Evolutionary conservation across 2,888 invertebrate genomes (phyloP).

Genomic region (Nysson spinosus): DNA sequence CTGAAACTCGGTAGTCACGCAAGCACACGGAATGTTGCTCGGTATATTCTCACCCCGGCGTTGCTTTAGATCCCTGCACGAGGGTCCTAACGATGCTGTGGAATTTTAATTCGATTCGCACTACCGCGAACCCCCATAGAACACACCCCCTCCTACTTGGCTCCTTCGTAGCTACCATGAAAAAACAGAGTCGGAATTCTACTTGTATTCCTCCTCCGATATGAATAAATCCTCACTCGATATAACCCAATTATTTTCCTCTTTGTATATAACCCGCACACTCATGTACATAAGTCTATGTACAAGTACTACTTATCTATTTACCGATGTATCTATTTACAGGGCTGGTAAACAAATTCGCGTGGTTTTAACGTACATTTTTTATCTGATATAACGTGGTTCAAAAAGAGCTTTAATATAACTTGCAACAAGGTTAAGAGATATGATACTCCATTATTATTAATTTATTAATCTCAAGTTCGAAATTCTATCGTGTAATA

Average conservation of each 20-base stretch:
- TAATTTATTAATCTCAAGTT: too few relatives aligned
- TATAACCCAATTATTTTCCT: constrained; percentile 48
- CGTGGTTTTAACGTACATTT: too few relatives aligned
- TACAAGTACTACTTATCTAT: too few relatives aligned
- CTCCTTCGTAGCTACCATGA: neutral
- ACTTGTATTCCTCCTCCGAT: constrained; percentile 38
- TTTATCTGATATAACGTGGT: too few relatives aligned
- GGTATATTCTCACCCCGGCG: constrained; percentile 40
- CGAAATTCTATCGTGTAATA: too few relatives aligned
- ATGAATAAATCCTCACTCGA: constrained; percentile 49
- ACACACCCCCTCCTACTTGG: constrained; percentile 17
- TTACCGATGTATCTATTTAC: too few relatives aligned
- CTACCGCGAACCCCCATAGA: constrained; percentile 16
- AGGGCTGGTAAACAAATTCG: too few relatives aligned
- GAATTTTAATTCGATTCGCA: constrained; percentile 61
- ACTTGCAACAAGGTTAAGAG: too few relatives aligned
- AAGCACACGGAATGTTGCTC: constrained; percentile 51
- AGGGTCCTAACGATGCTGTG: constrained; percentile 53
- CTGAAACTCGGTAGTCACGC: constrained; percentile 58
- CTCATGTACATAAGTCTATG: too few relatives aligned
- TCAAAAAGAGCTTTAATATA: too few relatives aligned
- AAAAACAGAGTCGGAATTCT: constrained; percentile 24
- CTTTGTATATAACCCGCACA: too few relatives aligned
- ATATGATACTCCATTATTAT: too few relatives aligned
- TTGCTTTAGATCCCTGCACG: constrained; percentile 32